Percentiles rank a stretch among this genome's conserved stretches.
phyloP scores from a whole-genome alignment of 2,888 invertebrate genomes.

The Plebejus argus region DNA sequence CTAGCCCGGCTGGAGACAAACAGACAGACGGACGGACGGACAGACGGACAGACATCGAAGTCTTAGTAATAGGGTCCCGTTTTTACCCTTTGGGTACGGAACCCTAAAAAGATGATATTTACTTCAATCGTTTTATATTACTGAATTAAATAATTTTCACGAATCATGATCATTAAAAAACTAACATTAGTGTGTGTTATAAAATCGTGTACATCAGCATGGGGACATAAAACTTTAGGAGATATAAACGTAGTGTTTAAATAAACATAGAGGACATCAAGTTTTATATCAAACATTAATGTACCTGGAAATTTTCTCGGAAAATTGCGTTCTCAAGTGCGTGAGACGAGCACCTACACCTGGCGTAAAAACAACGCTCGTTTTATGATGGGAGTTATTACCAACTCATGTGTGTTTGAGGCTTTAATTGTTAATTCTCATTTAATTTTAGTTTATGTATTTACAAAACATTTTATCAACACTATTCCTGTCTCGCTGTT shows the following conservation, averaged over 20 bases:
- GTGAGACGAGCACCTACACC: neutral
- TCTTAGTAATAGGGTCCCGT: too few species aligned
- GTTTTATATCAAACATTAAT: constrained; percentile 21
- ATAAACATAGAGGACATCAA: constrained; percentile 17
- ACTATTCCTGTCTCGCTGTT: too few species aligned
- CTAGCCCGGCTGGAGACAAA: too few species aligned
- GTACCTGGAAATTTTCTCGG: constrained; percentile 1
- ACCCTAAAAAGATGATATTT: too few species aligned
- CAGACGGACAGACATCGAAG: too few species aligned
- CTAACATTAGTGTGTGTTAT: neutral
- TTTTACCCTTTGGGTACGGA: too few species aligned
- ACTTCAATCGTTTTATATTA: too few species aligned
- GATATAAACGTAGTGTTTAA: constrained; percentile 9
- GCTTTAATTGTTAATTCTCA: neutral
- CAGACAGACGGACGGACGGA: too few species aligned
- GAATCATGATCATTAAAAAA: too few species aligned
- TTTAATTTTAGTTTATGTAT: too few species aligned
- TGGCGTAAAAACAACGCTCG: neutral
- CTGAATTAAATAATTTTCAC: neutral
- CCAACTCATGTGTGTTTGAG: neutral
- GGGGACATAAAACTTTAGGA: constrained; percentile 2
- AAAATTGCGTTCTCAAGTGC: neutral
- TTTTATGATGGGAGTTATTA: neutral
- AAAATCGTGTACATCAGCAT: neutral
- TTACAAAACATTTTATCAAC: too few species aligned